These are phyloP conservation scores for Rhysida immarginata DNA, from an alignment of 1,140 invertebrate species.

Conservation along the genomic window DNA sequence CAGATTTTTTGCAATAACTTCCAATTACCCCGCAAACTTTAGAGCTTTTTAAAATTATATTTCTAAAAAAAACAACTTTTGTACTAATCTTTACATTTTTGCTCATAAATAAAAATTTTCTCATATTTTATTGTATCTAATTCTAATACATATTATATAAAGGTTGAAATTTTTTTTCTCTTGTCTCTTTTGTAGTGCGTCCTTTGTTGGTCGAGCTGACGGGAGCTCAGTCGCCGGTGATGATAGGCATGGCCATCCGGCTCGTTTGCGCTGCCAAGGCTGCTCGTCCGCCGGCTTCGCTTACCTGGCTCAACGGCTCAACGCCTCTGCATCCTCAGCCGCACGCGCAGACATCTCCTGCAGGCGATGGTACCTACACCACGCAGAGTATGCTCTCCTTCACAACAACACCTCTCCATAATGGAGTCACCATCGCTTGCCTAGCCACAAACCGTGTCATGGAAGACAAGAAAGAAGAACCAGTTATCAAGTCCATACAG, in stretches of 20 bases:
- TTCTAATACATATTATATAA: too few relatives aligned
- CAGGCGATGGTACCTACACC: conserved; percentile 44
- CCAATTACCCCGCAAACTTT: too few relatives aligned
- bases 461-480: conserved; percentile 47
- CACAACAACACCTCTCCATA: conserved; percentile 61
- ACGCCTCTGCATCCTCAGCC: conserved; percentile 22
- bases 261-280: conserved; percentile 58
- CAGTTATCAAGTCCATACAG: conserved; percentile 46
- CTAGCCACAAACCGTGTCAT: conserved; percentile 68
- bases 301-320: conserved; percentile 69
- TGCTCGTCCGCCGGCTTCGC: conserved; percentile 59
- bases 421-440: conserved; percentile 58
- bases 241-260: conserved; percentile 56
- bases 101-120: too few relatives aligned
- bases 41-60: too few relatives aligned
- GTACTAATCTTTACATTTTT: too few relatives aligned
- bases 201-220: not conserved
- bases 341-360: conserved; percentile 1
- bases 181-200: conserved; percentile 1
- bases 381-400: conserved; percentile 60
- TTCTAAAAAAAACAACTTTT: too few relatives aligned
- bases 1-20: too few relatives aligned
- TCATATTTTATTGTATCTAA: too few relatives aligned
- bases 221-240: conserved; percentile 39
- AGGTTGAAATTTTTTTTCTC: too few relatives aligned